A percentile compares a stretch with the other conserved stretches of the same genome.
Conservation (phyloP, 2,797 vertebrate species). For the Tapirus indicus region DNA sequence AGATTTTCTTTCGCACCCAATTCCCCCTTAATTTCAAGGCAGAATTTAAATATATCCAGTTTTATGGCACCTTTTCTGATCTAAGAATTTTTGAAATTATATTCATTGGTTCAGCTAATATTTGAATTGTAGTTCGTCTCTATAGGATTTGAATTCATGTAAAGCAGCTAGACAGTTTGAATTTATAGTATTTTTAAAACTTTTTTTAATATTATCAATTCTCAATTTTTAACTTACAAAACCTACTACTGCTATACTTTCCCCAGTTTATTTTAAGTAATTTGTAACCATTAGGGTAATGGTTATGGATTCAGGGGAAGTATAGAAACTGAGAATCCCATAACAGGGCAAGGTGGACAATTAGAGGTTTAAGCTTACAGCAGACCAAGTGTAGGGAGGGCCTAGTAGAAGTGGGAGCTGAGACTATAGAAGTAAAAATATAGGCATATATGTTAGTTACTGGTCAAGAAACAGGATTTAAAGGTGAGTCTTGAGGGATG, state of each 20-base stretch:
- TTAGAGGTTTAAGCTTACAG: not conserved
- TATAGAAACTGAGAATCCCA: not conserved
- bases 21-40: not conserved
- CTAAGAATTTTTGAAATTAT: slow-evolving; percentile 9
- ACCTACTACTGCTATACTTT: not conserved
- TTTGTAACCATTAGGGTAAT: not conserved
- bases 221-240: not conserved
- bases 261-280: not conserved
- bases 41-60: slow-evolving; percentile 36
- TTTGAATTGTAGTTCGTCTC: not conserved
- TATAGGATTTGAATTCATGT: slow-evolving; percentile 1
- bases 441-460: not conserved
- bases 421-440: not conserved
- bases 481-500: not conserved
- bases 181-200: slow-evolving; percentile 13
- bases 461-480: not conserved
- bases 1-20: not conserved
- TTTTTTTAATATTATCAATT: not conserved
- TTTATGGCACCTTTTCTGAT: slow-evolving; percentile 20
- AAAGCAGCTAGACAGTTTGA: not conserved
- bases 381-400: not conserved
- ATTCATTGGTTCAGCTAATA: slow-evolving; percentile 1
- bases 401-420: not conserved
- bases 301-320: not conserved
- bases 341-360: not conserved